Evolutionary conservation across 2,888 invertebrate genomes (phyloP).

Genomic region (Melieria crassipennis): DNA sequence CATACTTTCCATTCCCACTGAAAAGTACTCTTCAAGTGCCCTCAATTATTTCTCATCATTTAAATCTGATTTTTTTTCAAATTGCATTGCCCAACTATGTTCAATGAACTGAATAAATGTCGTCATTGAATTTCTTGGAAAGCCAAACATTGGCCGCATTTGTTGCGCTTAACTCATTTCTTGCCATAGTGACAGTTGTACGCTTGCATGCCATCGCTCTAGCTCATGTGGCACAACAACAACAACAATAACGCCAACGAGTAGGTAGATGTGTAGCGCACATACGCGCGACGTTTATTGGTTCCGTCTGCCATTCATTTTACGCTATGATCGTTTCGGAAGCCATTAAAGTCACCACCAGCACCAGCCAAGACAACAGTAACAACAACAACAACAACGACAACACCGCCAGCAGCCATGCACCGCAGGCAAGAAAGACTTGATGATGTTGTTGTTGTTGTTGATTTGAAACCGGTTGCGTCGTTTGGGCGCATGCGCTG

Average conservation of each 20-base stretch:
- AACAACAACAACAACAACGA: constrained; percentile 16
- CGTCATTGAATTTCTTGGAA: no score
- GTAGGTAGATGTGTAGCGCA: not conserved
- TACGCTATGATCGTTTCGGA: constrained; percentile 64
- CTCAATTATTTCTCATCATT: no score
- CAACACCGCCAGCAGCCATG: constrained; percentile 36
- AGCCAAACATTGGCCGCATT: no score
- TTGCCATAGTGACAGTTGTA: constrained; percentile 9
- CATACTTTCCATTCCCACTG: no score
- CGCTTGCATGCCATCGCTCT: constrained; percentile 25
- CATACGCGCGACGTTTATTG: constrained; percentile 62
- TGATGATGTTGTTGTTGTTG: constrained; percentile 1
- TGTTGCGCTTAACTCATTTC: not conserved
- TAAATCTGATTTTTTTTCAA: no score
- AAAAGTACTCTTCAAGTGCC: no score
- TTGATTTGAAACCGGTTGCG: constrained; percentile 24
- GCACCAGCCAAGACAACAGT: constrained; percentile 30
- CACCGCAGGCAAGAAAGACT: constrained; percentile 2
- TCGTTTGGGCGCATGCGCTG: constrained; percentile 22
- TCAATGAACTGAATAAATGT: no score
- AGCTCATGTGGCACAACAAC: constrained; percentile 28
- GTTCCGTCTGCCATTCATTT: constrained; percentile 65
- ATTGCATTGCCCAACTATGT: no score
- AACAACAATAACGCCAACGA: constrained; percentile 16
- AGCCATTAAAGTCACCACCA: constrained; percentile 66